A percentile compares a stretch with the other conserved stretches of the same genome.
phyloP scores from a whole-genome alignment of 1,140 invertebrate genomes.

The Caenorhabditis brenneri region DNA sequence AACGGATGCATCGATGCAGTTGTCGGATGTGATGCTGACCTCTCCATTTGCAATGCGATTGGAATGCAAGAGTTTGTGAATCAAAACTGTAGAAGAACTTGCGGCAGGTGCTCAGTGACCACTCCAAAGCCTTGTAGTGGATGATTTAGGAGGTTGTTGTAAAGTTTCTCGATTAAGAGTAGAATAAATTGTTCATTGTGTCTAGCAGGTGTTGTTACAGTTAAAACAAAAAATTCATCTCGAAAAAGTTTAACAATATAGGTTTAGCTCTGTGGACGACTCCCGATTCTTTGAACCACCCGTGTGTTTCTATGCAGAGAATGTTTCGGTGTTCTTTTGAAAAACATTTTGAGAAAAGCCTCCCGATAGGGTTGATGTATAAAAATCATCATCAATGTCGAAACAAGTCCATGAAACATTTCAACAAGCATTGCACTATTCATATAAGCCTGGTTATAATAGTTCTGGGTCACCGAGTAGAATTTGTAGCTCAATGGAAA shows the following conservation, averaged over 20 bases:
- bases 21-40: neutral
- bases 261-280: no score
- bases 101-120: neutral
- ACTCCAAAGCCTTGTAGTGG: neutral
- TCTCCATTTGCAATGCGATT: slow-evolving; percentile 10
- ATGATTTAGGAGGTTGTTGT: neutral
- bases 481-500: neutral
- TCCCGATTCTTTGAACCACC: no score
- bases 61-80: slow-evolving; percentile 33
- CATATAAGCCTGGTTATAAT: neutral
- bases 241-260: no score
- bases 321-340: no score
- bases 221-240: no score
- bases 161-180: neutral
- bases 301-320: no score
- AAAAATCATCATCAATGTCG: neutral
- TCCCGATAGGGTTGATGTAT: neutral
- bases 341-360: neutral
- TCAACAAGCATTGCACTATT: neutral
- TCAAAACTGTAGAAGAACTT: neutral
- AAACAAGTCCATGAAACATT: neutral
- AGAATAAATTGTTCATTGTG: no score
- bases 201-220: no score
- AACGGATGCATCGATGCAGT: slow-evolving; percentile 19
- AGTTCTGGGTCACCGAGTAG: neutral